Evolutionary conservation across 2,888 invertebrate genomes (phyloP).

Genomic region (Acleris laterana): DNA sequence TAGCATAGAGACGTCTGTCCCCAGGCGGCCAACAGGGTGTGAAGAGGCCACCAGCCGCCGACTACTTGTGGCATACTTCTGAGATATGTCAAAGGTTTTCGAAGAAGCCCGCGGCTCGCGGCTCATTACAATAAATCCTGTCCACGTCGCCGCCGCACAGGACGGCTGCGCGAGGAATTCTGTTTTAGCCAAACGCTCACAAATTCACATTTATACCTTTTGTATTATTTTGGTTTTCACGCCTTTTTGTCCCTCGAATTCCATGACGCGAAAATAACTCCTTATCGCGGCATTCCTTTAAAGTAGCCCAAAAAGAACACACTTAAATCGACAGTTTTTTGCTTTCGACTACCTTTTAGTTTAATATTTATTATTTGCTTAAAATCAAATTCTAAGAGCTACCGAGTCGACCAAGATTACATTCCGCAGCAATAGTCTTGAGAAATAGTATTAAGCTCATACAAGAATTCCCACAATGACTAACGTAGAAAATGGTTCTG

Average conservation of each 20-base stretch:
- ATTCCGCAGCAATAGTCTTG: no score
- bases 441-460: no score
- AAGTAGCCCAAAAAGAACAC: conserved; percentile 76
- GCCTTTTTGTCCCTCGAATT: conserved; percentile 81
- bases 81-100: conserved; percentile 73
- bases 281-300: conserved; percentile 82
- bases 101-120: conserved; percentile 72
- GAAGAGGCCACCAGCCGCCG: conserved; percentile 43
- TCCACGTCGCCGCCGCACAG: conserved; percentile 82
- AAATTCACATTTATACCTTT: conserved; percentile 83
- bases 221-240: conserved; percentile 84
- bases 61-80: conserved; percentile 62
- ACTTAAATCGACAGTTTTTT: conserved; percentile 68
- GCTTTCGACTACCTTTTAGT: conserved; percentile 58
- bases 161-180: conserved; percentile 82
- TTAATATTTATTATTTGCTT: conserved; percentile 62
- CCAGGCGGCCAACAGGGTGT: conserved; percentile 41
- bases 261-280: conserved; percentile 82
- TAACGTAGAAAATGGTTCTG: background rate
- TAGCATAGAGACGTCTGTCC: conserved; percentile 7
- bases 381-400: conserved; percentile 55
- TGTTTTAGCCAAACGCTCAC: conserved; percentile 84
- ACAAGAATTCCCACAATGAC: no score
- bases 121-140: conserved; percentile 81
- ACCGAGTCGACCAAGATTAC: conserved; percentile 43